Conservation (phyloP, 2,888 invertebrate species). For the Chalcis sispes region DNA sequence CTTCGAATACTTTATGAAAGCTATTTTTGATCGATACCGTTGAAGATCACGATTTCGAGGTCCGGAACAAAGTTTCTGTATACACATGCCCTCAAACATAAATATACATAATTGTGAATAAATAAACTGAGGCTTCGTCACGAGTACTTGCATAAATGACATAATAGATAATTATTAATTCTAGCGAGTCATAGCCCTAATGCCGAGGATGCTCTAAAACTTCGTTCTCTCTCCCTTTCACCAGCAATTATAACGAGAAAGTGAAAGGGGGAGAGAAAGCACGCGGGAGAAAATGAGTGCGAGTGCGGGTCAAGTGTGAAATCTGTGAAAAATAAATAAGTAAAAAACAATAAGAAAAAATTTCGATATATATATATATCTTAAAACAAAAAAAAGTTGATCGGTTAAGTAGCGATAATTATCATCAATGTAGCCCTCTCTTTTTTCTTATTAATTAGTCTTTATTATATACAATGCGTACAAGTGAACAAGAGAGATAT, state of each 20-base stretch:
- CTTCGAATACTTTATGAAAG: conserved; percentile 14
- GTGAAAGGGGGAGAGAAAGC: no score
- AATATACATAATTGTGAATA: conserved; percentile 19
- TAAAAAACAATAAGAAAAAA: conserved; percentile 1
- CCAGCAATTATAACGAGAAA: no score
- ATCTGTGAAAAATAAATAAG: conserved; percentile 2
- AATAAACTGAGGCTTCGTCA: conserved; percentile 35
- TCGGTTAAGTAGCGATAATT: conserved; percentile 13
- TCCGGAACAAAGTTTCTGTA: conserved; percentile 19
- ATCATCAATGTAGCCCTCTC: conserved; percentile 26
- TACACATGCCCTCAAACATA: conserved; percentile 4
- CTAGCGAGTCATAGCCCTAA: conserved; percentile 26
- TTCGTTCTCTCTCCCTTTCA: conserved; percentile 5
- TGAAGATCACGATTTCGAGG: conserved; percentile 11
- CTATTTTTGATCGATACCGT: neutral
- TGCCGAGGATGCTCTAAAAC: conserved; percentile 15
- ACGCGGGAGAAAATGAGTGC: neutral
- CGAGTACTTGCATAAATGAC: conserved; percentile 28
- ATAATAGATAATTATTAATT: conserved; percentile 34
- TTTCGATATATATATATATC: conserved; percentile 20
- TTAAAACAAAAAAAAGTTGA: neutral
- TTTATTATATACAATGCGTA: conserved; percentile 25
- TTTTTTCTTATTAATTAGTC: conserved; percentile 48
- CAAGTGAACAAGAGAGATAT: no score
- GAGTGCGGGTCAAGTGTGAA: neutral